Evolutionary conservation across 2,113 vertebrate species (phyloP), one percentile per base, ranked within the genome.

Genomic region (Shinisaurus crocodilurus): DNA sequence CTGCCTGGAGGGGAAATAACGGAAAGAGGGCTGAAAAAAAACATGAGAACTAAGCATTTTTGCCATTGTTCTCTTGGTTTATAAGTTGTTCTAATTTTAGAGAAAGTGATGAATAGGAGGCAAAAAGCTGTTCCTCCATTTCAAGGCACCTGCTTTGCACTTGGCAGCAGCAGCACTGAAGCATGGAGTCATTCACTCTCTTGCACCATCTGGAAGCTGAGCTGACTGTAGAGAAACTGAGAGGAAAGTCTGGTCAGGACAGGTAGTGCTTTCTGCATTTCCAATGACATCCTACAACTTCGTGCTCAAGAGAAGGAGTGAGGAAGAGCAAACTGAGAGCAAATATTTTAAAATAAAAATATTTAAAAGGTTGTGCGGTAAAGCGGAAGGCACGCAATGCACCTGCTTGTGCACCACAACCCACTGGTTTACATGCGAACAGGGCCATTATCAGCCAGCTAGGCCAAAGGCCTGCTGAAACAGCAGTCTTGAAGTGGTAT

Each of bases 201-300:
- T 67, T 63, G 67, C 86, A 82, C 89, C 90, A 89, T 95, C 91
- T 95, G 95, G 90, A 92, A 93, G 88, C 89, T 86, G 72, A 93
- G 88, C 89, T 86, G 72, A 40, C 72, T 87, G 48, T 90, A 76
- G 67, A 89, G 15, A 91, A 94, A 96, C 91, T n/a, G 32, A 48
- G 93, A 57, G 34, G 32, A 29, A 76, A 76, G 79, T 75, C 65
- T 76, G 45, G 16, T 57, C 89, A 92, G 90, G 8, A 88, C 88
- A 92, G 90, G 6, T 88, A 90, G 27, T 95, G 82, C 29, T 77
- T 82, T 82, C 90, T 92, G 85, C 89, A 89, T 75, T 89, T 92
- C 84, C 63, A 57, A 83, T 87, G 65, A 2, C 7, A 6, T 40
- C 10, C 1, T 34, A 75, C 50, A 85, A 63, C 91, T 92, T 20